Evolutionary conservation across 2,113 vertebrate genomes (phyloP).

Genomic region (Thermophis baileyi): DNA sequence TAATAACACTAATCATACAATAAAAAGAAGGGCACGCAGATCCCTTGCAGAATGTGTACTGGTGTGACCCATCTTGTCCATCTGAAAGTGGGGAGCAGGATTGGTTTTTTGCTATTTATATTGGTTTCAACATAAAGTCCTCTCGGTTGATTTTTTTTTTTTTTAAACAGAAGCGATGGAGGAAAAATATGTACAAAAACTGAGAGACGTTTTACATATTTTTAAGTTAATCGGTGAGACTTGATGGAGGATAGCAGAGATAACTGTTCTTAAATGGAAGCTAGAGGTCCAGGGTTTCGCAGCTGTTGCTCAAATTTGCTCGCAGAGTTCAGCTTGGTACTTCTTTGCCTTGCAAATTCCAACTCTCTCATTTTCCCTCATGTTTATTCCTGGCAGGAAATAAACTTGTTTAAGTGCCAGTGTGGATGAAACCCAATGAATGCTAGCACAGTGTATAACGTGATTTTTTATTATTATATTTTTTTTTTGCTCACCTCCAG

Average conservation of each 20-base stretch:
- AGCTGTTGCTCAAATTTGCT: not conserved
- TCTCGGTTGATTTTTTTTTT: not conserved
- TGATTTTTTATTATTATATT: not conserved
- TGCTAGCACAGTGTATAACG: not conserved
- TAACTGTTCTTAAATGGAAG: not conserved
- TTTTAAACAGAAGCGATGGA: not conserved
- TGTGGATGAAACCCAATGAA: not conserved
- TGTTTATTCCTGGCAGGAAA: not conserved
- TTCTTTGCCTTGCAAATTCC: not conserved
- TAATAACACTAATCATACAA: not conserved
- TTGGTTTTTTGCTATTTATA: too few relatives aligned
- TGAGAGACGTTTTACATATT: too few relatives aligned
- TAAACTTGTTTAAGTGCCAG: not conserved
- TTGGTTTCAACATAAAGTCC: not conserved
- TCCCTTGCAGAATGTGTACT: not conserved
- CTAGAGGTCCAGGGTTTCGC: not conserved
- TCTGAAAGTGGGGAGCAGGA: not conserved
- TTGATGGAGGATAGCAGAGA: not conserved
- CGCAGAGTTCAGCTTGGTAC: not conserved
- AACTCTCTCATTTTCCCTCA: not conserved
- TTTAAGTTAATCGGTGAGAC: not conserved
- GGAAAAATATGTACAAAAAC: not conserved
- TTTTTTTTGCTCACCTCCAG: not conserved
- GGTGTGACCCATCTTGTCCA: too few relatives aligned
- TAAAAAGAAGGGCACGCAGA: not conserved